These are phyloP conservation scores for Lepidocolaptes lacrymiger DNA, from an alignment of 2,797 vertebrate species.

Conservation along the genomic window DNA sequence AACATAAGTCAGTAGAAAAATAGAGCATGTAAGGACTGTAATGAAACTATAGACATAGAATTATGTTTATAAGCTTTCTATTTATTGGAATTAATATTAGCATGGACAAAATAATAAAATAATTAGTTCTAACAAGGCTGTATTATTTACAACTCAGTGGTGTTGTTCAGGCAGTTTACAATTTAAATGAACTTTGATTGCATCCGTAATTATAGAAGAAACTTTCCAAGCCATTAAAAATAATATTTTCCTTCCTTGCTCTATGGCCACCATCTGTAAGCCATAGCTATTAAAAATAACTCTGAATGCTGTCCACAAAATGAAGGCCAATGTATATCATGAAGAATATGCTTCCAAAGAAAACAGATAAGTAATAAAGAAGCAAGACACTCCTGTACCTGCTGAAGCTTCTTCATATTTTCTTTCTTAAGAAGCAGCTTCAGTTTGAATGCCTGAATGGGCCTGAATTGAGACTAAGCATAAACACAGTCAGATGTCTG, in stretches of 20 bases:
- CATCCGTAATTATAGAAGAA: not conserved
- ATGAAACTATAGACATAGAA: not conserved
- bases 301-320: not conserved
- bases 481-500: not conserved
- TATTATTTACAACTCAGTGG: not conserved
- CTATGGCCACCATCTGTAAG: not conserved
- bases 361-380: not conserved
- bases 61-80: not conserved
- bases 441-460: not conserved
- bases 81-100: not conserved
- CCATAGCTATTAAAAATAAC: not conserved
- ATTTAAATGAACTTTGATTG: not conserved
- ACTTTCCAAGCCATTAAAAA: not conserved
- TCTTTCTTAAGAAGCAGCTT: not conserved
- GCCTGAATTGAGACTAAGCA: not conserved
- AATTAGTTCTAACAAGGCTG: not conserved
- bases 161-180: not conserved
- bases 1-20: not conserved
- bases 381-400: not conserved
- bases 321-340: not conserved
- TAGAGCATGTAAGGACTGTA: not conserved
- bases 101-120: not conserved
- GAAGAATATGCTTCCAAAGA: not conserved
- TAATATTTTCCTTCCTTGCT: not conserved
- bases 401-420: not conserved